These are phyloP conservation scores for Zingel zingel DNA, from an alignment of 2,113 vertebrate genomes.

Conservation along the genomic window DNA sequence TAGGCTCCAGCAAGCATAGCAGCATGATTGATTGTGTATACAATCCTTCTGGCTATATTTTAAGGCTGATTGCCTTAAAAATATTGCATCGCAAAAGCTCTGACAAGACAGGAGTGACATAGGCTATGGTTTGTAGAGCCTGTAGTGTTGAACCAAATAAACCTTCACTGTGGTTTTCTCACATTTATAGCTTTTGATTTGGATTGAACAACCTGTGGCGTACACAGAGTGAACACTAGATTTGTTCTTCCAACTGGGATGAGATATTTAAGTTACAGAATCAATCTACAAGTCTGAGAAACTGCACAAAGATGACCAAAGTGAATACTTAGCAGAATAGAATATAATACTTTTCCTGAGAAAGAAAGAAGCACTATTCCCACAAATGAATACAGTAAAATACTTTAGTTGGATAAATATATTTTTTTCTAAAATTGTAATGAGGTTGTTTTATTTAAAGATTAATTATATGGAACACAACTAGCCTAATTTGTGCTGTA, in stretches of 20 bases:
- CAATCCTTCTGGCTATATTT: constrained; percentile 34
- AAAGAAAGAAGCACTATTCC: neutral
- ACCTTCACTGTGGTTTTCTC: neutral
- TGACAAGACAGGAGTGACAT: neutral
- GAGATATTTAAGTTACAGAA: neutral
- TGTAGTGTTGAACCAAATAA: neutral
- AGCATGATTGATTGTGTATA: constrained; percentile 25
- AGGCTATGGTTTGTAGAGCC: neutral
- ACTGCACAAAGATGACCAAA: neutral
- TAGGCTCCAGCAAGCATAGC: constrained; percentile 12
- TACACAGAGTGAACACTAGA: neutral
- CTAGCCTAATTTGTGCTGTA: neutral
- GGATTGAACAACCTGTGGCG: neutral
- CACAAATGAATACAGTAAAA: neutral
- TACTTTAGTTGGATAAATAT: neutral
- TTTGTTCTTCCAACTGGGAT: neutral
- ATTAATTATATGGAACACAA: neutral
- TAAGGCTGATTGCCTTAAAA: constrained; percentile 22
- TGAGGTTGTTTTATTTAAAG: neutral
- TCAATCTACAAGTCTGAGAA: neutral
- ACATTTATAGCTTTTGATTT: neutral
- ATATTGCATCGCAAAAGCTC: constrained; percentile 28
- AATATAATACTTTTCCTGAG: neutral
- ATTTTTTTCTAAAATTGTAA: neutral
- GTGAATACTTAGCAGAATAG: neutral